These are phyloP conservation scores for Pachyrhynchus sulphureomaculatus DNA, from an alignment of 1,140 invertebrate species.

Conservation along the genomic window DNA sequence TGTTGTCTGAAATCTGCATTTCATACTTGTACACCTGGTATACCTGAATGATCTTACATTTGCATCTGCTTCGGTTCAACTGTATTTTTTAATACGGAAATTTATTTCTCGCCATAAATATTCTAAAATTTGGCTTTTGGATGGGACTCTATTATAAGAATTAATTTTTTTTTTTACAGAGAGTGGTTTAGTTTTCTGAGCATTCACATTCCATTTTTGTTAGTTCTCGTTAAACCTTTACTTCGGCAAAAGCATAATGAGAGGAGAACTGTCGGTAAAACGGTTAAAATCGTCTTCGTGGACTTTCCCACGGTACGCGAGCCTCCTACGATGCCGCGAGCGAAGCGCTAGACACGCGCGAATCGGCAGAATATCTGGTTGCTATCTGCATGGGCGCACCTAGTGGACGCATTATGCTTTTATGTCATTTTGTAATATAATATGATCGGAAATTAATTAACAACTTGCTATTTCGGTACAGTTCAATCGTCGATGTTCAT, in stretches of 20 bases:
- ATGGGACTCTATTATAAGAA: neutral
- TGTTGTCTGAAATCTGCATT: too few relatives aligned
- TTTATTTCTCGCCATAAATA: too few relatives aligned
- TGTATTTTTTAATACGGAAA: too few relatives aligned
- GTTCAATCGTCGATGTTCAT: too few relatives aligned
- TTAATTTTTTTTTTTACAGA: neutral
- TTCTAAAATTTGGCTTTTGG: too few relatives aligned
- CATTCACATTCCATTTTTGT: neutral
- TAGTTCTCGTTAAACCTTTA: conserved; percentile 13
- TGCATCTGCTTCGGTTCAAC: too few relatives aligned
- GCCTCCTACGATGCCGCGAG: conserved; percentile 23
- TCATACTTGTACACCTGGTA: too few relatives aligned
- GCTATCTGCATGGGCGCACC: neutral
- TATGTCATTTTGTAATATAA: too few relatives aligned
- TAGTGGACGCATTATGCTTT: neutral
- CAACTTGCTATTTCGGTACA: too few relatives aligned
- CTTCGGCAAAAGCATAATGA: conserved; percentile 27
- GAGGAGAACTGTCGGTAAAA: conserved; percentile 28
- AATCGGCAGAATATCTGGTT: neutral
- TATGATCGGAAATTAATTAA: too few relatives aligned
- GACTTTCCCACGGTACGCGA: conserved; percentile 27
- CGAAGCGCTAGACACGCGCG: conserved; percentile 21
- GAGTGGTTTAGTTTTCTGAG: too few relatives aligned
- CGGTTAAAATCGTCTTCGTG: conserved; percentile 22
- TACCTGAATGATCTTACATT: too few relatives aligned